These are phyloP conservation scores for Danio kyathit DNA, from an alignment of 2,797 vertebrate genomes.

Conservation along the genomic window DNA sequence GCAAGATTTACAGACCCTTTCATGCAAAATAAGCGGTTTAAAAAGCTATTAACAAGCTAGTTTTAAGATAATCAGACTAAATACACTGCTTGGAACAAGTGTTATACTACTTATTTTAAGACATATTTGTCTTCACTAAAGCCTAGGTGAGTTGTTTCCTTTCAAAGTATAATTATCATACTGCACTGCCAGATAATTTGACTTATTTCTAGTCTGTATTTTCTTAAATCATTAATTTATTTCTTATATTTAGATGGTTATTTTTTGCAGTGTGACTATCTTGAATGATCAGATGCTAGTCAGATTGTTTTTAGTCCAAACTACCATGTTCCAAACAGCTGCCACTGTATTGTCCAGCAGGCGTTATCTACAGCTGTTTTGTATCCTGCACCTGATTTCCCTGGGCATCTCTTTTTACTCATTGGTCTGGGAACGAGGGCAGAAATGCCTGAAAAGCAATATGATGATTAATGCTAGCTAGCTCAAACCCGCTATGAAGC, in stretches of 20 bases:
- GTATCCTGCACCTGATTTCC: conserved; percentile 62
- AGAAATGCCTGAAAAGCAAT: conserved; percentile 31
- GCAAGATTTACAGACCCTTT: not conserved
- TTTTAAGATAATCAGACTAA: too few relatives aligned
- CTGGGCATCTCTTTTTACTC: conserved; percentile 55
- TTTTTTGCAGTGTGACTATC: not conserved
- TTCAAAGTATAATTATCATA: too few relatives aligned
- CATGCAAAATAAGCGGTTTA: too few relatives aligned
- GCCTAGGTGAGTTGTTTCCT: too few relatives aligned
- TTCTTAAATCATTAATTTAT: too few relatives aligned
- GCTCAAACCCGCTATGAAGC: not conserved
- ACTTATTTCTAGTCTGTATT: too few relatives aligned
- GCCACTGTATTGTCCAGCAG: conserved; percentile 48
- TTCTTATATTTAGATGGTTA: too few relatives aligned
- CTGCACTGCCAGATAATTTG: too few relatives aligned
- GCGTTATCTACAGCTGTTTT: conserved; percentile 63
- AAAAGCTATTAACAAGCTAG: too few relatives aligned
- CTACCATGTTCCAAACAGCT: not conserved
- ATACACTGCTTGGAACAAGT: too few relatives aligned
- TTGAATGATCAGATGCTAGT: not conserved
- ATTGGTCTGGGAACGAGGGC: conserved; percentile 31
- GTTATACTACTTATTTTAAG: too few relatives aligned
- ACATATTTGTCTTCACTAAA: too few relatives aligned
- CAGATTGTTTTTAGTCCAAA: not conserved
- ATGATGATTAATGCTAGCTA: conserved; percentile 32